Base-by-base conservation (phyloP, 2,797 vertebrate species). In the Lateolabrax maculatus region DNA sequence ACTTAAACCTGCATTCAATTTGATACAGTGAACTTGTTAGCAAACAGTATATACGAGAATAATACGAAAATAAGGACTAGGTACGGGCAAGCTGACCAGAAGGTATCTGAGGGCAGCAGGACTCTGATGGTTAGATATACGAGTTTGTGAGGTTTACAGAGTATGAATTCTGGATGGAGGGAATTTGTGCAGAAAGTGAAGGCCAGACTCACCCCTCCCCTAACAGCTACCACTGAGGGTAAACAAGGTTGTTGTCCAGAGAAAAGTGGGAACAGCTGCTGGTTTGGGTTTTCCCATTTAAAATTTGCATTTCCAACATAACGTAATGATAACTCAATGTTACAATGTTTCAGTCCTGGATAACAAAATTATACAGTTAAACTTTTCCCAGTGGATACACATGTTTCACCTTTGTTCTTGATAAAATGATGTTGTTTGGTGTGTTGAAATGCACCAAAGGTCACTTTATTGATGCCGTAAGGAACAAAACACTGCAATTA, bases 211-310 rank as follows among this genome's bases (percentile, higher is more conserved):
- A 6, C 3, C 43, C 48, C 15, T 62, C 29, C 5, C 37, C 1
- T 15, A 34, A 29, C 21, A 52, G 43, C 51, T 41, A 9, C 43
- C 25, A 12, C 60, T 43, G 53, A 71, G 48, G 25, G 2, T 37
- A 29, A 57, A 79, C 49, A 55, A 44, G 55, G 49, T 36, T 56
- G 49, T 27, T 68, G 79, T 48, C 39, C 29, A 31, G 36, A 44
- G 46, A 65, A 39, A 36, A 34, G 29, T 16, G 8, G 23, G 57
- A 64, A 52, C 74, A 68, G 69, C 62, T 48, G 39, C 48, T 61
- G 55, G 12, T 34, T 9, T 6, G 15, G 19, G 15, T 77, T 73
- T 46, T 44, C 16, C 52, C 31, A 18, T 23, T 37, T 51, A 5
- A 34, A 31, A 34, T 39, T 12, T 70, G 25, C 44, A 23, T 69